phyloP scores from a whole-genome alignment of 1,140 invertebrate species.

The Andrena cerasifolii region DNA sequence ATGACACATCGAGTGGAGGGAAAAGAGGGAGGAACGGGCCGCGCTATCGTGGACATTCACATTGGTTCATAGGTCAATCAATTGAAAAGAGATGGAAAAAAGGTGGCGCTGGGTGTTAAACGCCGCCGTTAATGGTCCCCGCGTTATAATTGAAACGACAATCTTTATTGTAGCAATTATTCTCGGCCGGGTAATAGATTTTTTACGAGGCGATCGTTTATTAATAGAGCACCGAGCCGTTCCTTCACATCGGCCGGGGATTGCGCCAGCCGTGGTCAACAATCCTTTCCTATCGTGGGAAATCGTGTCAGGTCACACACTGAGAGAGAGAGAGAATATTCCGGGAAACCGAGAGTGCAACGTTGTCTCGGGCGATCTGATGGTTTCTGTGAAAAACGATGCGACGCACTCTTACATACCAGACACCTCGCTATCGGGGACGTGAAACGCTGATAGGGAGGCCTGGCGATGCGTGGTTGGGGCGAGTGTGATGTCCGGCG shows the following conservation, averaged over 20 bases:
- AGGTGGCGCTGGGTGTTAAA: not conserved
- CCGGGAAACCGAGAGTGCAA: slow-evolving; percentile 2
- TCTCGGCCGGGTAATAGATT: slow-evolving; percentile 23
- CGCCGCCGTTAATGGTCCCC: slow-evolving; percentile 31
- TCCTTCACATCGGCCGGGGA: slow-evolving; percentile 14
- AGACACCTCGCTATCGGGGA: too few relatives aligned
- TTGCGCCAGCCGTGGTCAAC: slow-evolving; percentile 16
- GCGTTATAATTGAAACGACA: slow-evolving; percentile 49
- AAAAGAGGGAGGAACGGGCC: slow-evolving; percentile 14
- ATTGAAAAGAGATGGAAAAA: slow-evolving; percentile 31
- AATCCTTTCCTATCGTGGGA: slow-evolving; percentile 50
- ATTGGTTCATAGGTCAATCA: slow-evolving; percentile 41
- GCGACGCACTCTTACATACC: not conserved
- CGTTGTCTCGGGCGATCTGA: not conserved
- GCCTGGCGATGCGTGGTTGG: too few relatives aligned
- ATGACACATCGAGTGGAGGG: slow-evolving; percentile 23
- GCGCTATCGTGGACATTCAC: slow-evolving; percentile 43
- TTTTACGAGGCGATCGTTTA: slow-evolving; percentile 40
- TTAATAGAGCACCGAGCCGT: slow-evolving; percentile 46
- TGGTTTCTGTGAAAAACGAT: not conserved
- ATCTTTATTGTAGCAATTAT: slow-evolving; percentile 51
- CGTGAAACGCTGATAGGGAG: too few relatives aligned
- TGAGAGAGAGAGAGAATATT: slow-evolving; percentile 6
- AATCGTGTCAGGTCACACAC: slow-evolving; percentile 54
- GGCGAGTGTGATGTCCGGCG: too few relatives aligned